A percentile compares a stretch with the other conserved stretches of the same genome.
Conservation (phyloP, 1,140 invertebrate genomes). For the Proctacanthus coquilletti region DNA sequence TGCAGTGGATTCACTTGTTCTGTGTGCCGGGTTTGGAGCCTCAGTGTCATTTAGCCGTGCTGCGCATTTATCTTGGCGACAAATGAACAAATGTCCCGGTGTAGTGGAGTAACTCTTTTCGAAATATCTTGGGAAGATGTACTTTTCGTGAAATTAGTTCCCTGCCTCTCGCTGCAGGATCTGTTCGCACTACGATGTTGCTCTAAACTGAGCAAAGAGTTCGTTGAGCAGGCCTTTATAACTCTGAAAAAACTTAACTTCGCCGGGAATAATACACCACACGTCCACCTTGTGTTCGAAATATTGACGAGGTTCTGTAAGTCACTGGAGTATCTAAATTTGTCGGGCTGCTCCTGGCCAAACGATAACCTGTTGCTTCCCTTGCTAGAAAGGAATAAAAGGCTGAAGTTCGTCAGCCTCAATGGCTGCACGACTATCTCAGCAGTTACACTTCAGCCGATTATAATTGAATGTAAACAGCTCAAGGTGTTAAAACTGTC, state of each 20-base stretch:
- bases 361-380: slow-evolving; percentile 34
- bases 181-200: slow-evolving; percentile 39
- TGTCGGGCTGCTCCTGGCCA: slow-evolving; percentile 32
- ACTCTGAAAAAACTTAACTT: slow-evolving; percentile 15
- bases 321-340: slow-evolving; percentile 32
- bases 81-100: too few relatives aligned
- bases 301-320: slow-evolving; percentile 32
- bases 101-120: slow-evolving; percentile 26
- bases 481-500: slow-evolving; percentile 34
- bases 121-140: slow-evolving; percentile 42
- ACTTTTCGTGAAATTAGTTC: slow-evolving; percentile 33
- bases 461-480: slow-evolving; percentile 36
- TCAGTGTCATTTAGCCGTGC: too few relatives aligned
- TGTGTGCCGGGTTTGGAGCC: too few relatives aligned
- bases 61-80: too few relatives aligned
- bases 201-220: slow-evolving; percentile 26
- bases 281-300: slow-evolving; percentile 24
- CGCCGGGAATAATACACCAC: slow-evolving; percentile 16
- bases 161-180: slow-evolving; percentile 33
- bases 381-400: slow-evolving; percentile 32
- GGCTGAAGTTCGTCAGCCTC: slow-evolving; percentile 34
- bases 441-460: slow-evolving; percentile 36
- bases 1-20: too few relatives aligned
- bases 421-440: slow-evolving; percentile 37
- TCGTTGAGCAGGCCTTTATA: slow-evolving; percentile 16